Conservation (phyloP, 2,888 invertebrate species). For the Timema cristinae region DNA sequence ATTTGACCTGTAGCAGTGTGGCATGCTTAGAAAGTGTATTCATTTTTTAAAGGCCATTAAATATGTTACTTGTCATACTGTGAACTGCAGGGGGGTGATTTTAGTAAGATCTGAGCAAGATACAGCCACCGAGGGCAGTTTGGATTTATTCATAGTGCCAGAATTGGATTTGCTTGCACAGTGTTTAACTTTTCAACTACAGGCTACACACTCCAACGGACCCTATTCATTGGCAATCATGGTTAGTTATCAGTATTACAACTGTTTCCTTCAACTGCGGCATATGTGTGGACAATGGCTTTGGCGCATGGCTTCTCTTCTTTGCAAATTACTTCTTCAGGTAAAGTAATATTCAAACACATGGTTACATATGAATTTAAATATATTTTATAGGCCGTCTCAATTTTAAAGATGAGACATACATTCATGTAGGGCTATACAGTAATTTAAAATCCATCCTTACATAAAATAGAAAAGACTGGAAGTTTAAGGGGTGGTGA, state of each 20-base stretch:
- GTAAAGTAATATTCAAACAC: no score
- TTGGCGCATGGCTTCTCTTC: no score
- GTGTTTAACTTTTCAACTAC: slow-evolving; percentile 29
- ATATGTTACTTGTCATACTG: slow-evolving; percentile 33
- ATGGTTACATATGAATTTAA: no score
- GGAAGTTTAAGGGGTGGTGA: no score
- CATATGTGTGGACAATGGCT: slow-evolving; percentile 30
- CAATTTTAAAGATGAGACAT: no score
- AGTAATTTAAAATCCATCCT: no score
- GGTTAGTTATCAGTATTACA: slow-evolving; percentile 28
- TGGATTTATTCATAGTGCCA: slow-evolving; percentile 32
- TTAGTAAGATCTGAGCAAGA: not conserved
- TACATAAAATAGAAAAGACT: no score
- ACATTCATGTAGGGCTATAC: no score
- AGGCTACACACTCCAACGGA: slow-evolving; percentile 20
- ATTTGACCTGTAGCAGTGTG: not conserved
- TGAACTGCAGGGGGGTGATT: slow-evolving; percentile 25
- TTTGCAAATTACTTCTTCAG: no score
- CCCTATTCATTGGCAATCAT: slow-evolving; percentile 31
- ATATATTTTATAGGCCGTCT: no score
- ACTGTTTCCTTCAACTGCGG: slow-evolving; percentile 27
- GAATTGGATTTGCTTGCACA: slow-evolving; percentile 33
- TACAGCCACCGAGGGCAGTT: slow-evolving; percentile 21
- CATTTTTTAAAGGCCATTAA: slow-evolving; percentile 26
- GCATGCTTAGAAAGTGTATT: slow-evolving; percentile 15